A percentile compares a stretch with the other conserved stretches of the same genome.
Conservation (phyloP, 2,888 invertebrate genomes). For the Pseudococcus jackbeardsleyi region DNA sequence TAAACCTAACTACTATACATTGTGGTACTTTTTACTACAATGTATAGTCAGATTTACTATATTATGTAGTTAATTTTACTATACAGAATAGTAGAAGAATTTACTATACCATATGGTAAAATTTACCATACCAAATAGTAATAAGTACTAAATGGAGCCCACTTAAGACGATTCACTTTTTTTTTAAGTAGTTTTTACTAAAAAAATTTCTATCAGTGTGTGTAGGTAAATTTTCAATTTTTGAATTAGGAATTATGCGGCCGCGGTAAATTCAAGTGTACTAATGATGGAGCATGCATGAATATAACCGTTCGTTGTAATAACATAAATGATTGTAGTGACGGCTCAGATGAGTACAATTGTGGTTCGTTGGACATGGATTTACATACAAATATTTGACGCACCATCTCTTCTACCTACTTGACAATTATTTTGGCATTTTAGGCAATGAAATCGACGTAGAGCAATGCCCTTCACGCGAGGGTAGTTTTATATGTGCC, state of each 20-base stretch:
- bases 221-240: neutral
- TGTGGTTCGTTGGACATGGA: neutral
- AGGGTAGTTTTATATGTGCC: neutral
- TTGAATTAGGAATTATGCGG: neutral
- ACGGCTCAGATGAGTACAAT: neutral
- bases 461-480: neutral
- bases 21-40: too few relatives aligned
- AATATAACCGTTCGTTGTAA: neutral
- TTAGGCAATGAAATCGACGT: neutral
- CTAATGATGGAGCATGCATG: neutral
- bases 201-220: too few relatives aligned
- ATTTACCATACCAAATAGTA: too few relatives aligned
- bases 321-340: neutral
- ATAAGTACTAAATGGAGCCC: too few relatives aligned
- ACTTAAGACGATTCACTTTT: too few relatives aligned
- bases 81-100: too few relatives aligned
- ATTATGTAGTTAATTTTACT: too few relatives aligned
- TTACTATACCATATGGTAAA: too few relatives aligned
- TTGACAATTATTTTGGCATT: neutral
- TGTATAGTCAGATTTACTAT: too few relatives aligned
- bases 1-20: too few relatives aligned
- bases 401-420: neutral
- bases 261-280: neutral
- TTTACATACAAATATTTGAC: neutral
- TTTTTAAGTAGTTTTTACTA: too few relatives aligned